Evolutionary conservation across 1,140 invertebrate genomes (phyloP).

Genomic region (Marisa cornuarietis): DNA sequence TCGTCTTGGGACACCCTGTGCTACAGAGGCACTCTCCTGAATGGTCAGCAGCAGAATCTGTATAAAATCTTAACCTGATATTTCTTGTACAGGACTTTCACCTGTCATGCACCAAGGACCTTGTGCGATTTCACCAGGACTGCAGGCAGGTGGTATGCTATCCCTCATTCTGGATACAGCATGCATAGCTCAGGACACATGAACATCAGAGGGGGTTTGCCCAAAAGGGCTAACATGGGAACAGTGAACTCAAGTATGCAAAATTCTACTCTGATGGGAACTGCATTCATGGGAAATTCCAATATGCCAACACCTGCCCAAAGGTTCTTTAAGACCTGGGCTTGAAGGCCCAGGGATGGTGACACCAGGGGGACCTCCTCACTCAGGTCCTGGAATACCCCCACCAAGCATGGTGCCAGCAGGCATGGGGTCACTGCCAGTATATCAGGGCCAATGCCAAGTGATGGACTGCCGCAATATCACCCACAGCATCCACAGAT

Average conservation of each 20-base stretch:
- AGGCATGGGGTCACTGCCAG: slow-evolving; percentile 6
- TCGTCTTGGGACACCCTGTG: slow-evolving; percentile 71
- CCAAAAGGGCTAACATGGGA: slow-evolving; percentile 9
- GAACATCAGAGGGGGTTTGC: background rate
- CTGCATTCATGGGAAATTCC: background rate
- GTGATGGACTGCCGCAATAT: background rate
- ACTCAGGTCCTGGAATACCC: background rate
- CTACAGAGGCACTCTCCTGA: slow-evolving; percentile 94
- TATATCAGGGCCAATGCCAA: slow-evolving; percentile 20
- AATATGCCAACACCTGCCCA: background rate
- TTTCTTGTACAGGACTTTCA: slow-evolving; percentile 18
- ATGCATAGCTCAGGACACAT: background rate
- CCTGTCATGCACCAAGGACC: slow-evolving; percentile 21
- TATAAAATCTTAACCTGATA: slow-evolving; percentile 35
- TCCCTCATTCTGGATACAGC: slow-evolving; percentile 8
- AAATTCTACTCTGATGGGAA: background rate
- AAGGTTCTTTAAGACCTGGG: background rate
- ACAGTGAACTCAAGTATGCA: slow-evolving; percentile 1
- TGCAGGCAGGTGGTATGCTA: background rate
- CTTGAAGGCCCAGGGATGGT: background rate
- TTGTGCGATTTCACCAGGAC: slow-evolving; percentile 5
- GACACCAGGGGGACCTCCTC: background rate
- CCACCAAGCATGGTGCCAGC: slow-evolving; percentile 1
- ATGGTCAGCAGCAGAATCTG: slow-evolving; percentile 90
- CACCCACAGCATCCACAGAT: background rate